Evolutionary conservation across 2,888 invertebrate species (phyloP), one percentile per base, ranked within the genome.

Genomic region (Eulithis prunata): DNA sequence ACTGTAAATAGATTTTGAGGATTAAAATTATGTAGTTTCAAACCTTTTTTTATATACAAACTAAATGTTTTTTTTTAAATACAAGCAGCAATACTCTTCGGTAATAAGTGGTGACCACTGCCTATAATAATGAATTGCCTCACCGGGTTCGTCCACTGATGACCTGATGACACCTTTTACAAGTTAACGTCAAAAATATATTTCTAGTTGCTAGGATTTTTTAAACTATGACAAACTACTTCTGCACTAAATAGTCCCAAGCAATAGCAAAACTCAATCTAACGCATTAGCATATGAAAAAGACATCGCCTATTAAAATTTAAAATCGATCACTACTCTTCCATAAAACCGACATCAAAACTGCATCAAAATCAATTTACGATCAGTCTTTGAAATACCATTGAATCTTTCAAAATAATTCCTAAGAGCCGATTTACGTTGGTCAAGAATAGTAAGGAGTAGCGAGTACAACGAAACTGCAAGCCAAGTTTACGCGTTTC

Each of bases 321-420:
- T 81, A 79, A 82, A 87, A 87, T 90, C 91, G 87, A 91, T 91
- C 89, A 79, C 78, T 75, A 76, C 78, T 77, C 76, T 77, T 2
- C 79, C 84, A 83, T 90, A 89, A 90, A 90, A 91, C 82, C 77
- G 80, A 81, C 83, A 89, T 91, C 84, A 90, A 89, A 90, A 87
- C 77, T 79, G 81, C 83, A 89, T 91, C 84, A 90, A 89, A 90
- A 87, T 90, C 90, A 88, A 90, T 91, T 90, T 90, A 89, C 80
- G 89, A 84, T 81, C 83, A 71, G 72, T 73, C 51, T 36, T 77
- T 79, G 78, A 82, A 81, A 86, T 86, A 1, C 86, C 80, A 79
- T 81, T 32, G 13, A 14, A 10, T 57, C 13, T 49, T 49, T 13
- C 11, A 57, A 57, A 57, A 36, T 57, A 36, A 38, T 49, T 36